These are phyloP conservation scores for Petroica traversi DNA, from an alignment of 2,113 vertebrate species.

Conservation along the genomic window DNA sequence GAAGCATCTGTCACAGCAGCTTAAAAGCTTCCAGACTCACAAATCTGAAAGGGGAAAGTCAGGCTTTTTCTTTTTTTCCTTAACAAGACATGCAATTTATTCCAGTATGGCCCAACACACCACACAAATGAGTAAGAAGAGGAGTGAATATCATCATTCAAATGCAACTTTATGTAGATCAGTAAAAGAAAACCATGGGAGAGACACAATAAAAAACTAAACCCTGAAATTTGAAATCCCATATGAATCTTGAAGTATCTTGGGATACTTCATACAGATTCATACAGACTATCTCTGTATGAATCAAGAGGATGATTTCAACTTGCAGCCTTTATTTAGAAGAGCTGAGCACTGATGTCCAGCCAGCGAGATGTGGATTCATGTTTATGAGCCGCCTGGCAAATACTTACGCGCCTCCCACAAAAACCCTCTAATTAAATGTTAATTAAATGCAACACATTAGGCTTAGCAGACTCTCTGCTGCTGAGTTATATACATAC, in stretches of 20 bases:
- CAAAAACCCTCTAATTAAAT: conserved; percentile 51
- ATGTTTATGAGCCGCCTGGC: not conserved
- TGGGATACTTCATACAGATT: too few relatives aligned
- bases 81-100: not conserved
- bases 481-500: conserved; percentile 61
- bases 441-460: conserved; percentile 65
- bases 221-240: not conserved
- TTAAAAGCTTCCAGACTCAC: not conserved
- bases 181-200: not conserved
- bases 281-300: not conserved
- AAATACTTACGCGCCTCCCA: conserved; percentile 2
- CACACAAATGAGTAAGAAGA: not conserved
- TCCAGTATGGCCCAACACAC: not conserved
- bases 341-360: not conserved
- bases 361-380: not conserved
- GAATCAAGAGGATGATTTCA: not conserved
- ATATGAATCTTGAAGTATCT: not conserved
- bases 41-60: not conserved
- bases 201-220: not conserved
- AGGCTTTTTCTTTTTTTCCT: not conserved
- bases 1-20: not conserved
- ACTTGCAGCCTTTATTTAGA: not conserved
- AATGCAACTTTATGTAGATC: not conserved
- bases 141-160: not conserved
- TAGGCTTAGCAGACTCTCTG: conserved; percentile 45